A percentile compares a stretch with the other conserved stretches of the same genome.
phyloP scores from a whole-genome alignment of 2,797 vertebrate genomes.

The Somateria mollissima region DNA sequence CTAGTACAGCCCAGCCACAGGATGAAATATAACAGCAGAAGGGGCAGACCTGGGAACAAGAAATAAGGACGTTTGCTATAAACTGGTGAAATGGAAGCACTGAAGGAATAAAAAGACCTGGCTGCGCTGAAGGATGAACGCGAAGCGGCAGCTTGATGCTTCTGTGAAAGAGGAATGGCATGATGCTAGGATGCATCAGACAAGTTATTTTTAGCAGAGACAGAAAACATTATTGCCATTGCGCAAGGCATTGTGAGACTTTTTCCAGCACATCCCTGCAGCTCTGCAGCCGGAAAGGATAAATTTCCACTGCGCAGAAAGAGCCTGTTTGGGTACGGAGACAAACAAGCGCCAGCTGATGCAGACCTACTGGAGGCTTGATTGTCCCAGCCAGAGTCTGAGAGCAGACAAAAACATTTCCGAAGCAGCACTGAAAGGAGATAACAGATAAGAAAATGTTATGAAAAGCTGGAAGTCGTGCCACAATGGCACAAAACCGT shows the following conservation, averaged over 20 bases:
- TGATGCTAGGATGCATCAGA: conserved; percentile 28
- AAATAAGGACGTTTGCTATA: neutral
- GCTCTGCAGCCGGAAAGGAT: neutral
- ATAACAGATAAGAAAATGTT: neutral
- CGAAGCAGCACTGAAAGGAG: neutral
- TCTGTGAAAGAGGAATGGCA: conserved; percentile 28
- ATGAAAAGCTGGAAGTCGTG: neutral
- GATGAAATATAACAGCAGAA: neutral
- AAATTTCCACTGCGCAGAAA: neutral
- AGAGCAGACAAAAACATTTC: neutral
- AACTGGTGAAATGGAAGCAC: neutral
- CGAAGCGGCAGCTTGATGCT: neutral
- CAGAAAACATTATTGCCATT: conserved; percentile 37
- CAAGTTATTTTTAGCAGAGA: conserved; percentile 69
- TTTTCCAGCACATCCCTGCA: conserved; percentile 15
- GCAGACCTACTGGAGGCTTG: neutral
- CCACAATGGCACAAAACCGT: neutral
- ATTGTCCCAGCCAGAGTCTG: neutral
- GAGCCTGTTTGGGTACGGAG: neutral
- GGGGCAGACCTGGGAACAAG: neutral
- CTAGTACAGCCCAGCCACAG: neutral
- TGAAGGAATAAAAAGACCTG: neutral
- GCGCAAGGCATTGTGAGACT: conserved; percentile 25
- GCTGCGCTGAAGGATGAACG: neutral
- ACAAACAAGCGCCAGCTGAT: neutral